Percentiles rank a stretch among this genome's conserved stretches.
phyloP scores from a whole-genome alignment of 2,888 invertebrate species.

The Lasiommata megera region DNA sequence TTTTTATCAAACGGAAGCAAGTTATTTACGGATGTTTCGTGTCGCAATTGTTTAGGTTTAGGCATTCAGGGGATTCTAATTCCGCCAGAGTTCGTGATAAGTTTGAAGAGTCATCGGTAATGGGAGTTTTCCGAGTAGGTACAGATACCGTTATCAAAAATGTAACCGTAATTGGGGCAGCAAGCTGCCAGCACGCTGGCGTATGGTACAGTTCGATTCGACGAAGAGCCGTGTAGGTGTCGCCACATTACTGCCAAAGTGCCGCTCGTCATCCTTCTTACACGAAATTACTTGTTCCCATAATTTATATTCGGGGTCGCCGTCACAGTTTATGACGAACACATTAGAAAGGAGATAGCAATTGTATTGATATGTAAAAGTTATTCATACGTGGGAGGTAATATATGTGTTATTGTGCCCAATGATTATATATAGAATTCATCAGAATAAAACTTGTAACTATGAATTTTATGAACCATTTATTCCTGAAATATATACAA shows the following conservation, averaged over 20 bases:
- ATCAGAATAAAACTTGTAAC: too few species aligned
- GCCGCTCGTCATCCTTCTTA: constrained; percentile 65
- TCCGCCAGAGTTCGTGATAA: neutral
- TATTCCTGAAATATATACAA: too few species aligned
- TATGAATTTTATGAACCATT: too few species aligned
- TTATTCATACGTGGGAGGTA: constrained; percentile 59
- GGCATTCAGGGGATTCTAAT: neutral
- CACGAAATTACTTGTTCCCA: constrained; percentile 74
- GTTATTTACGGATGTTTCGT: neutral
- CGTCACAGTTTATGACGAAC: constrained; percentile 68
- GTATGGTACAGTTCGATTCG: constrained; percentile 67
- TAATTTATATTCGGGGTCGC: constrained; percentile 77
- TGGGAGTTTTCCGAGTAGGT: constrained; percentile 29
- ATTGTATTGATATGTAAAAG: constrained; percentile 63
- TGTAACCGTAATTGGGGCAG: constrained; percentile 61
- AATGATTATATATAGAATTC: too few species aligned
- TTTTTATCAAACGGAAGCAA: neutral
- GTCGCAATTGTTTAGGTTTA: neutral
- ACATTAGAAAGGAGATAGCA: constrained; percentile 76
- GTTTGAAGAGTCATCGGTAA: constrained; percentile 6
- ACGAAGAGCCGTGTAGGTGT: constrained; percentile 73
- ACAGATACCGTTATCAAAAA: constrained; percentile 38
- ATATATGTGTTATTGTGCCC: constrained; percentile 18
- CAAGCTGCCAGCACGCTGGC: constrained; percentile 56
- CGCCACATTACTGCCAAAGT: constrained; percentile 51